Conservation (phyloP, 2,888 invertebrate genomes). For the Watsonalla binaria region DNA sequence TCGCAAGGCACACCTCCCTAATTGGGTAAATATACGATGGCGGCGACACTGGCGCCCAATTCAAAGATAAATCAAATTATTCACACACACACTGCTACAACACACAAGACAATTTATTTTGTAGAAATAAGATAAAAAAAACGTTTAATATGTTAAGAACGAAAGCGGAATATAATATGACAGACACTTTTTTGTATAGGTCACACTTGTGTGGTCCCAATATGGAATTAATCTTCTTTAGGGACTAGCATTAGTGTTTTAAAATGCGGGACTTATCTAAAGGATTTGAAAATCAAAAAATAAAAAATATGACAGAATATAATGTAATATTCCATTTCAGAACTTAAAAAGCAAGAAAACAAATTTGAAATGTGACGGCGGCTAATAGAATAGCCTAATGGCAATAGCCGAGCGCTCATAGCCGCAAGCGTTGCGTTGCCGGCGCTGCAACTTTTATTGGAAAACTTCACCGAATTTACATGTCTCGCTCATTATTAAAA, state of each 20-base stretch:
- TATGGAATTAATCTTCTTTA: too few relatives aligned
- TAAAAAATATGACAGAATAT: not conserved
- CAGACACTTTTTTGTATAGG: not conserved
- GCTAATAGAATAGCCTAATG: conserved; percentile 7
- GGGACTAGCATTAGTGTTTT: too few relatives aligned
- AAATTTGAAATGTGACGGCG: not conserved
- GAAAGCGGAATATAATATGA: not conserved
- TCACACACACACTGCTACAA: not conserved
- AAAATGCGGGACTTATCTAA: too few relatives aligned
- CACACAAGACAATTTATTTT: too few relatives aligned
- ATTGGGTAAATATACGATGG: conserved; percentile 60
- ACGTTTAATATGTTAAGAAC: too few relatives aligned
- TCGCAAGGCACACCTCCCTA: conserved; percentile 59
- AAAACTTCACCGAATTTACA: conserved; percentile 73
- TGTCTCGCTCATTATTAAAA: conserved; percentile 70
- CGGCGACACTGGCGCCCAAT: conserved; percentile 33
- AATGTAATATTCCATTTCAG: not conserved
- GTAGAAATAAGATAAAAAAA: too few relatives aligned
- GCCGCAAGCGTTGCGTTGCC: conserved; percentile 21
- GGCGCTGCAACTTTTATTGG: conserved; percentile 70
- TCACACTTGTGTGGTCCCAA: not conserved
- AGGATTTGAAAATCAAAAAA: too few relatives aligned
- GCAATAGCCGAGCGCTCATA: conserved; percentile 14
- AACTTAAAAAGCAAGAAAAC: not conserved
- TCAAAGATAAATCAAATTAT: conserved; percentile 30